Conservation (phyloP, 2,797 vertebrate genomes). For the Gallinago nigripennis region DNA sequence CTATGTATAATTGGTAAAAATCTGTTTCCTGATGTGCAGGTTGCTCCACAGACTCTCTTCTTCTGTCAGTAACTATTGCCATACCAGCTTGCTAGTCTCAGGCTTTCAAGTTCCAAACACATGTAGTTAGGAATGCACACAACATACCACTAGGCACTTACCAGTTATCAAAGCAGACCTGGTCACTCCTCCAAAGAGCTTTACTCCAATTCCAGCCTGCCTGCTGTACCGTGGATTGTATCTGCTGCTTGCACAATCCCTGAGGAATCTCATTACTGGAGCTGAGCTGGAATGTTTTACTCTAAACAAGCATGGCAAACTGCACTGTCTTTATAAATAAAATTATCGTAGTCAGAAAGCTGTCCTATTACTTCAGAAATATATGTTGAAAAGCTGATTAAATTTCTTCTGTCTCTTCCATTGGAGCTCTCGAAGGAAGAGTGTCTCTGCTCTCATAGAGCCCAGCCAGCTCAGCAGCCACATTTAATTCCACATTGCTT, state of each 20-base stretch:
- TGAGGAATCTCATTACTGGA: slow-evolving; percentile 43
- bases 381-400: slow-evolving; percentile 48
- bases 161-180: neutral
- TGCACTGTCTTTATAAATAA: neutral
- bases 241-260: neutral
- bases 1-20: neutral
- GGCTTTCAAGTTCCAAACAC: neutral
- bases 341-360: slow-evolving; percentile 2
- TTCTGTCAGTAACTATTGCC: neutral
- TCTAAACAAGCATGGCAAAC: neutral
- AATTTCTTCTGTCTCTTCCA: slow-evolving; percentile 66
- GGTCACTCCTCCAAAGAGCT: neutral
- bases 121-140: neutral
- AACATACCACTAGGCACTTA: accelerated
- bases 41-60: neutral
- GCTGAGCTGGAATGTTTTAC: slow-evolving; percentile 3
- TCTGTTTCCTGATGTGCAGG: neutral
- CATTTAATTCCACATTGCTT: slow-evolving; percentile 48
- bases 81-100: neutral
- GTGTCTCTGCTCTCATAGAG: slow-evolving; percentile 2
- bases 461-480: slow-evolving; percentile 33
- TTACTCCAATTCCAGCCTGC: neutral
- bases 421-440: slow-evolving; percentile 46
- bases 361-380: slow-evolving; percentile 11
- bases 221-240: neutral